Conservation (phyloP, 1,140 invertebrate species). For the Luehdorfia chinensis region DNA sequence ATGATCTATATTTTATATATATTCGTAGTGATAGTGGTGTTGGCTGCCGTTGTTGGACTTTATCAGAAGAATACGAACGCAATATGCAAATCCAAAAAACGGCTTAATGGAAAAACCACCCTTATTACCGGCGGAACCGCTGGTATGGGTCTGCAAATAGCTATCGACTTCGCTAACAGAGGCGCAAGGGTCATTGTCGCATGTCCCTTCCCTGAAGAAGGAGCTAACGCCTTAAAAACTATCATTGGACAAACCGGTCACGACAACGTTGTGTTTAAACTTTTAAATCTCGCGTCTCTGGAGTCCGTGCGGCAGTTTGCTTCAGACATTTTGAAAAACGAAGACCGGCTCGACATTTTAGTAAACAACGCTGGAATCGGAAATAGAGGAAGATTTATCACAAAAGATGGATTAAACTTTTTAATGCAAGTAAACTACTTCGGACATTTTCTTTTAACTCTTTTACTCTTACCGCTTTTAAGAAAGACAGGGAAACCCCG, state of each 20-base stretch:
- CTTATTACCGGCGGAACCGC: conserved; percentile 90
- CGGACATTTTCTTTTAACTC: conserved; percentile 84
- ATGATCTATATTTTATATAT: too few species aligned
- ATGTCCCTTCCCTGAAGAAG: conserved; percentile 78
- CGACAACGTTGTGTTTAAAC: conserved; percentile 42
- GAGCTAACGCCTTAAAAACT: conserved; percentile 45
- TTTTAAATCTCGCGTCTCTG: conserved; percentile 47
- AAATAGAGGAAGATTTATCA: conserved; percentile 37
- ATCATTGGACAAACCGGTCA: conserved; percentile 46
- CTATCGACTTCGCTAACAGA: conserved; percentile 80
- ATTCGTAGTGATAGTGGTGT: too few species aligned
- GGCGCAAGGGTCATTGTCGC: conserved; percentile 87
- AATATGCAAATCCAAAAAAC: conserved; percentile 22
- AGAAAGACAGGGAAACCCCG: conserved; percentile 42
- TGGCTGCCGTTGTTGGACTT: neutral
- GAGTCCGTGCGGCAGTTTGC: conserved; percentile 44
- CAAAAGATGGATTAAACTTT: conserved; percentile 82
- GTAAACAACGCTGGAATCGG: conserved; percentile 87
- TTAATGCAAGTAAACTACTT: conserved; percentile 82
- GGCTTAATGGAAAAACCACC: conserved; percentile 81
- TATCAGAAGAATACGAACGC: conserved; percentile 2
- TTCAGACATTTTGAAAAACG: conserved; percentile 64
- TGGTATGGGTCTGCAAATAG: conserved; percentile 89
- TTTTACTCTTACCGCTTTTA: conserved; percentile 80
- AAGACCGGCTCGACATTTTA: conserved; percentile 80